phyloP scores from a whole-genome alignment of 2,888 invertebrate species.

The Pilophorus perplexus region DNA sequence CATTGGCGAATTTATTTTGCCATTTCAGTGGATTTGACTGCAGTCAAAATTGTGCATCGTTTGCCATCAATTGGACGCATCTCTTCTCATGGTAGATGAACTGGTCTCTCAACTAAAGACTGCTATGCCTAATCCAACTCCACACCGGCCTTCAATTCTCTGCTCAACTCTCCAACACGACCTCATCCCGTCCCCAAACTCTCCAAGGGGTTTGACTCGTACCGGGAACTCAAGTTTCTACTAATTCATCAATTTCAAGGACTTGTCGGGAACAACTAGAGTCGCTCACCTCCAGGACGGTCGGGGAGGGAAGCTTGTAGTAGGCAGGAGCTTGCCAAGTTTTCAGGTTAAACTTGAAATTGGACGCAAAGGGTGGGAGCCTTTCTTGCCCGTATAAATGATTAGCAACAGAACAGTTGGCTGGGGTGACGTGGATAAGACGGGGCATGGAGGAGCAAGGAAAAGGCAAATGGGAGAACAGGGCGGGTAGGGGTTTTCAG shows the following conservation, averaged over 20 bases:
- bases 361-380: constrained; percentile 21
- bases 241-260: constrained; percentile 29
- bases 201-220: constrained; percentile 24
- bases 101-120: too few species aligned
- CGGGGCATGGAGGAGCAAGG: neutral
- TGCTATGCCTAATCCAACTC: too few species aligned
- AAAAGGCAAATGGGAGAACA: neutral
- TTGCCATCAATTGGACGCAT: too few species aligned
- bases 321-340: constrained; percentile 29
- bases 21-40: too few species aligned
- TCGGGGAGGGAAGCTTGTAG: neutral
- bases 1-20: too few species aligned
- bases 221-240: neutral
- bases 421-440: too few species aligned
- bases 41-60: too few species aligned
- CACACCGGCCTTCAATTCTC: too few species aligned
- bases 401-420: constrained; percentile 28
- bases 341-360: constrained; percentile 38
- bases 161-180: too few species aligned
- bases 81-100: too few species aligned
- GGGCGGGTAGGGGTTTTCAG: constrained; percentile 1
- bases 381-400: constrained; percentile 5
- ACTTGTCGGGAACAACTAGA: constrained; percentile 20
- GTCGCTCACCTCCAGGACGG: neutral
- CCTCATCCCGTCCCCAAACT: too few species aligned